A percentile compares a stretch with the other conserved stretches of the same genome.
These are phyloP conservation scores for Nannospalax galili DNA, from an alignment of 2,113 vertebrate genomes.

Conservation along the genomic window DNA sequence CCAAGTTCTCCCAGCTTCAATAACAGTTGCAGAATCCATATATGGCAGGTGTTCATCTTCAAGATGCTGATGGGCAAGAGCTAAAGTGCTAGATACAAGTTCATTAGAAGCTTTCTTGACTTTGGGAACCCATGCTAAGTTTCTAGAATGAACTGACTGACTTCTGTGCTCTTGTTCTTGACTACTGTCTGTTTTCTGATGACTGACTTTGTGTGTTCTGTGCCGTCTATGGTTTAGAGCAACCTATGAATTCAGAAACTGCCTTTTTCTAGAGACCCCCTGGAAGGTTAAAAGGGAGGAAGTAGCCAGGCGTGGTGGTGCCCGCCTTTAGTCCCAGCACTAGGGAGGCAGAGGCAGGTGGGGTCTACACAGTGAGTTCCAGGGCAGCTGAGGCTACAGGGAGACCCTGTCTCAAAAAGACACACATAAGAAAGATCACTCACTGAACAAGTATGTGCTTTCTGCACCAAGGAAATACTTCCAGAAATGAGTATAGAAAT, in stretches of 20 bases:
- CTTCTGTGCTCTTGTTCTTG: not conserved
- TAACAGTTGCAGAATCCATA: slow-evolving; percentile 31
- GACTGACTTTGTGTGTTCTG: not conserved
- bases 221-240: not conserved
- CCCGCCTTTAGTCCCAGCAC: too few species aligned
- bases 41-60: slow-evolving; percentile 49
- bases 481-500: not conserved
- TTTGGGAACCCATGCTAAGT: not conserved
- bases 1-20: slow-evolving; percentile 49
- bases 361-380: too few species aligned
- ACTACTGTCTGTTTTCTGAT: not conserved
- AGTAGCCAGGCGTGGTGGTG: too few species aligned
- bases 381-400: too few species aligned
- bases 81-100: not conserved
- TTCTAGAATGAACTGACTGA: not conserved
- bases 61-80: slow-evolving; percentile 27
- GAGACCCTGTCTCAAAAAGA: too few species aligned
- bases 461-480: too few species aligned
- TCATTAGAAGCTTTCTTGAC: not conserved
- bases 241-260: not conserved
- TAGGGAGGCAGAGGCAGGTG: too few species aligned
- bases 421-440: too few species aligned
- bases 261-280: not conserved
- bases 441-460: too few species aligned
- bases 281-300: not conserved